Evolutionary conservation across 2,113 vertebrate species (phyloP).

Genomic region (Chaetodon trifascialis): DNA sequence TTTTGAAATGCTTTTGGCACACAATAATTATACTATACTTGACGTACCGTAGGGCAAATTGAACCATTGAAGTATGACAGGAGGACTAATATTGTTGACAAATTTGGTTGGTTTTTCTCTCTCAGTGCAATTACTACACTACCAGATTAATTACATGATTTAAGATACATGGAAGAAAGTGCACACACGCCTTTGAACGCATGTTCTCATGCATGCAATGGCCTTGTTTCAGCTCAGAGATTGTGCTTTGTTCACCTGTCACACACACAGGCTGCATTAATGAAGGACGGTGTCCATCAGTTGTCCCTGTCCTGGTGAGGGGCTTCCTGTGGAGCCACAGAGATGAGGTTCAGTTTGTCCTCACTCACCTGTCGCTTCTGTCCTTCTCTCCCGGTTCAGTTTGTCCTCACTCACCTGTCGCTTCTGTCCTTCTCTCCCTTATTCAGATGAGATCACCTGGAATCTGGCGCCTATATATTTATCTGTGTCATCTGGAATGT

Average conservation of each 20-base stretch:
- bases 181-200: conserved; percentile 6
- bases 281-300: conserved; percentile 37
- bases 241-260: conserved; percentile 20
- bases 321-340: not conserved
- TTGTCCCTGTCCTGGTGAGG: conserved; percentile 33
- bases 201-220: conserved; percentile 27
- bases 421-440: not conserved
- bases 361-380: not conserved
- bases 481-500: not conserved
- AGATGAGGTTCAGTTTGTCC: not conserved
- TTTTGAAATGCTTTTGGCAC: not conserved
- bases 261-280: conserved; percentile 38
- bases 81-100: not conserved
- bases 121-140: not conserved
- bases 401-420: not conserved
- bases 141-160: not conserved
- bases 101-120: not conserved
- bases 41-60: not conserved
- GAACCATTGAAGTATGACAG: not conserved
- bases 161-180: not conserved
- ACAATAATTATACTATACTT: not conserved
- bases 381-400: not conserved
- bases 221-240: conserved; percentile 17
- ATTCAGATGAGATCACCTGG: not conserved
- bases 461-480: not conserved